Base-by-base conservation (phyloP, 1,140 invertebrate genomes). In the Chironomus striatipennis region DNA sequence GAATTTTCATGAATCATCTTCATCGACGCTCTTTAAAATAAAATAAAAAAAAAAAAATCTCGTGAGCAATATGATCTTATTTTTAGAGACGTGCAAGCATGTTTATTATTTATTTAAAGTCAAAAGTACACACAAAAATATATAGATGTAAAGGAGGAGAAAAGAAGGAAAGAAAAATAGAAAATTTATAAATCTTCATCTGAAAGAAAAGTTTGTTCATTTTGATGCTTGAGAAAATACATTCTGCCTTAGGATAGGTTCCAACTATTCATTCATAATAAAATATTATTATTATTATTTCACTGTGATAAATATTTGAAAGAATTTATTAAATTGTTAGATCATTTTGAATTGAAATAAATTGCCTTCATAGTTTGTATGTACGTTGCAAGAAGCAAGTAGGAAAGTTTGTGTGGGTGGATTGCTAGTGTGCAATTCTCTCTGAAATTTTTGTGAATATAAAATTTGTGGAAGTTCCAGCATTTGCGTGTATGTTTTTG, bases 241-340 rank as follows among this genome's bases (percentile, higher is more conserved):
- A 57, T 57, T 57, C 12, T 57, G 47, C 47, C 47, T 57, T 57
- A 57, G 47, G 47, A 57, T 57, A 57, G 47, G 47, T 57, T 57
- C 24, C 47, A 57, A 57, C 47, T 57, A 57, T 34, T 34, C 24
- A 34, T 34, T 34, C 24, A 34, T 34, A 15, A 15, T n/a, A n/a
- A 57, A 57, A 57, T 57, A 57, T n/a, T 57, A n/a, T 57, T 57
- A 57, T n/a, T 57, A 57, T n/a, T 57, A n/a, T 57, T 57, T 57
- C 24, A 34, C 43, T 57, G 47, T 57, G 47, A 57, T 57, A 34
- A 34, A 34, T 34, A 34, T 34, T 34, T 34, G 1, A 34, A 34
- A 34, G 24, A 34, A 15, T 57, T 57, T 57, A 57, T 57, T 57
- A 57, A 57, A 57, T 15, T 57, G 47, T 57, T 57, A n/a, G 47